A percentile compares a stretch with the other conserved stretches of the same genome.
Evolutionary conservation across 2,113 vertebrate species (phyloP).

Genomic region (Ochotona princeps): DNA sequence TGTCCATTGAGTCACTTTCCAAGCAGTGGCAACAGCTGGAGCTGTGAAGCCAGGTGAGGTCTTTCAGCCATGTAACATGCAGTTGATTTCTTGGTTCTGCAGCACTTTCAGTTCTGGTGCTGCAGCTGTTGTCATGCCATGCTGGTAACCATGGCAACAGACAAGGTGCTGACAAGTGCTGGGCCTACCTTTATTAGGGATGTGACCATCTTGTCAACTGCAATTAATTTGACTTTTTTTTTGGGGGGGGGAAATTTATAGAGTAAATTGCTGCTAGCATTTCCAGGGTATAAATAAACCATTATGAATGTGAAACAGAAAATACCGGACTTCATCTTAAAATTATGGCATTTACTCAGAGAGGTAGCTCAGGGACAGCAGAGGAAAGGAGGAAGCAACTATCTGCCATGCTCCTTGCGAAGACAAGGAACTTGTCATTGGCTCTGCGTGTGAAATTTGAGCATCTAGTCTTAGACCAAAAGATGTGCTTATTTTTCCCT

Average conservation of each 20-base stretch:
- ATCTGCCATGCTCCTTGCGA: not conserved
- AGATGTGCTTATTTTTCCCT: not conserved
- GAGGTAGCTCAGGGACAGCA: constrained; percentile 10
- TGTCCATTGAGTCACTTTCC: too few species aligned
- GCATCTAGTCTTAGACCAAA: not conserved
- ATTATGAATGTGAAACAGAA: constrained; percentile 37
- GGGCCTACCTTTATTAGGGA: not conserved
- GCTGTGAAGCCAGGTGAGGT: not conserved
- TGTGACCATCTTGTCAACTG: not conserved
- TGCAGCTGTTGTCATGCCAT: constrained; percentile 39
- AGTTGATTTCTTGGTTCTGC: not conserved
- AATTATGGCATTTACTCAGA: not conserved
- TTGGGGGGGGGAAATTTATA: not conserved
- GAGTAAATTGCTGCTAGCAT: not conserved
- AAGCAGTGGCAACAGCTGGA: not conserved
- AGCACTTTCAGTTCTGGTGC: constrained; percentile 67
- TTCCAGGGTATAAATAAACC: constrained; percentile 59
- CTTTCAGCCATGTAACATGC: constrained; percentile 25
- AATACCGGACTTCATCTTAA: not conserved
- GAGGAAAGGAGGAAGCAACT: not conserved
- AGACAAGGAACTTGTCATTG: not conserved
- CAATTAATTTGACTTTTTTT: not conserved
- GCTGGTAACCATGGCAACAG: constrained; percentile 73
- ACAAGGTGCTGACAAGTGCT: not conserved
- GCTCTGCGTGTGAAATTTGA: not conserved